Base-by-base conservation (phyloP, 2,888 invertebrate genomes). In the Smittia aterrima region DNA sequence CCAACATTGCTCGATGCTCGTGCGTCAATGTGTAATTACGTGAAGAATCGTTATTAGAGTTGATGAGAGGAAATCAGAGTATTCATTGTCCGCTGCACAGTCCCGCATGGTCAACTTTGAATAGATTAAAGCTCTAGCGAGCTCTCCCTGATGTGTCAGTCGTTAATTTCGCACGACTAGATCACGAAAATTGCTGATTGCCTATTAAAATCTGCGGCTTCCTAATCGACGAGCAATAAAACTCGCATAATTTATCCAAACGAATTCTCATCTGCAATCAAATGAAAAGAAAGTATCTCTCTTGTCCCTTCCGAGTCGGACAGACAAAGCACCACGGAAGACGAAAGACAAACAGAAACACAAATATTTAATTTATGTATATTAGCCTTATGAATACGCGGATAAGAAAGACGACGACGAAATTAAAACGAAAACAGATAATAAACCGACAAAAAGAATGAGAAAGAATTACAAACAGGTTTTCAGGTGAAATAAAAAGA, bases 361-460 rank as follows among this genome's bases (percentile, higher is more conserved):
- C 25, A 66, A 27, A 66, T 66, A 66, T 66, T 66, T 66, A 66
- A 66, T 66, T 66, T 66, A 66, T 66, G 38, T 38, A 66, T 58
- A 47, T 47, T 47, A 47, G 47, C 11, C 47, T 47, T 47, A 47
- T 47, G 47, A 47, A 47, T 47, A 16, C 47, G 47, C 47, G 47
- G 47, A 47, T 47, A 47, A 47, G 47, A 47, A 47, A 47, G 11
- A 16, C 9, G 20, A 58, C 58, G 22, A 58, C 58, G 22, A 58
- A 58, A 58, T 47, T 47, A 47, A 47, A 47, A 47, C 47, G 47
- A 47, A 47, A 47, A 47, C 47, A 47, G 47, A 47, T 47, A 47
- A n/a, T 47, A 47, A 47, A 47, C 47, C 47, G 47, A 47, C 47
- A 47, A 47, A 11, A n/a, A 58, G 18, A n/a, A 22, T 7, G 18